Percentiles rank a stretch among this genome's conserved stretches.
These are phyloP conservation scores for Xiphias gladius DNA, from an alignment of 2,113 vertebrate species.

Conservation along the genomic window DNA sequence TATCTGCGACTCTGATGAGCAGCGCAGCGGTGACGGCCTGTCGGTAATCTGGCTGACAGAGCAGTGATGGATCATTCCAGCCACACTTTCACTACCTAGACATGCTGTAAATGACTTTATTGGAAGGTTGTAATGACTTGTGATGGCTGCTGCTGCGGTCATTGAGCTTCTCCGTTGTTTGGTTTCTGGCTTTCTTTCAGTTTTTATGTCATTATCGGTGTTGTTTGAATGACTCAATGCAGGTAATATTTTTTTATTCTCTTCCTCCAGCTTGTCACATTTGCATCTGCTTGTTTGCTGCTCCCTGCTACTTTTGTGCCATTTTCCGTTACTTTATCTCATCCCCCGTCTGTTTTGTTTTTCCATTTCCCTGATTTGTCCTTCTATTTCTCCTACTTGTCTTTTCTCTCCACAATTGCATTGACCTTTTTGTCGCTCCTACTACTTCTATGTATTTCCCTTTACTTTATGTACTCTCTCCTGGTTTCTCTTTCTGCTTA, in stretches of 20 bases:
- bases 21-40: conserved; percentile 35
- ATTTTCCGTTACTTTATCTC: conserved; percentile 10
- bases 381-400: conserved; percentile 23
- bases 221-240: conserved; percentile 14
- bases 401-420: conserved; percentile 22
- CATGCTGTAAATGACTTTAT: conserved; percentile 55
- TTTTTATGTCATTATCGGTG: conserved; percentile 18
- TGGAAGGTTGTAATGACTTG: conserved; percentile 38
- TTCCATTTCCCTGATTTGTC: conserved; percentile 19
- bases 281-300: conserved; percentile 37
- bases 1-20: conserved; percentile 54
- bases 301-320: conserved; percentile 22
- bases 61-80: conserved; percentile 65
- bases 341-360: conserved; percentile 32
- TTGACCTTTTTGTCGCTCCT: conserved; percentile 27
- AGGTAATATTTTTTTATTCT: conserved; percentile 8
- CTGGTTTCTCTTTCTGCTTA: conserved; percentile 32
- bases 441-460: conserved; percentile 35
- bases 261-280: conserved; percentile 34
- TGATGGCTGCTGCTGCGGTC: conserved; percentile 39
- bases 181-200: conserved; percentile 11
- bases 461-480: conserved; percentile 31
- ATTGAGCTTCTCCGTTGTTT: conserved; percentile 2
- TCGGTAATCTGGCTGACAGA: conserved; percentile 49
- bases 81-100: conserved; percentile 28